Percentiles rank a stretch among this genome's conserved stretches.
phyloP scores from a whole-genome alignment of 2,113 vertebrate species.

The Oreotragus oreotragus region DNA sequence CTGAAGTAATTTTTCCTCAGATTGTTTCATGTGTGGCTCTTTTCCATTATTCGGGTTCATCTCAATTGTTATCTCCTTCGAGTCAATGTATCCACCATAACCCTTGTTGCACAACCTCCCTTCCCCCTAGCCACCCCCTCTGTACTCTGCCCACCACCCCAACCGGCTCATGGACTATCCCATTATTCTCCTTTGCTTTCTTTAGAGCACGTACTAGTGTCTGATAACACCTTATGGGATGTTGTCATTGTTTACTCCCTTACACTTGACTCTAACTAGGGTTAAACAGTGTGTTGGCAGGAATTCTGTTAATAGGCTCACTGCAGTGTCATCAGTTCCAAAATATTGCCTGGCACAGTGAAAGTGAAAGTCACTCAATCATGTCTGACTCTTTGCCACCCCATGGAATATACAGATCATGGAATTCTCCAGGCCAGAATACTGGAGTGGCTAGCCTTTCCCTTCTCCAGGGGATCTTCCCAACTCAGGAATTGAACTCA shows the following conservation, averaged over 20 bases:
- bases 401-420: background rate
- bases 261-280: background rate
- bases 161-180: background rate
- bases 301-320: background rate
- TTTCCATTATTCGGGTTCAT: background rate
- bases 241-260: background rate
- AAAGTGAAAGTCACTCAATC: background rate
- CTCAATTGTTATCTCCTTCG: background rate
- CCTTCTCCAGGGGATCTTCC: background rate
- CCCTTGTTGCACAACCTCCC: background rate
- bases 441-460: background rate
- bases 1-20: background rate
- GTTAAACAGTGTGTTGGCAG: background rate
- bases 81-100: background rate
- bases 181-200: background rate
- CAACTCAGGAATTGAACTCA: background rate
- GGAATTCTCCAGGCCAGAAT: background rate
- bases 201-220: background rate
- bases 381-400: background rate
- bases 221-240: background rate
- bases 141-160: rapidly evolving
- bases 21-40: background rate
- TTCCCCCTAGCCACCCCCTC: background rate
- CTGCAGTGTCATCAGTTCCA: background rate
- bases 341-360: background rate